Evolutionary conservation across 2,113 vertebrate genomes (phyloP).

Genomic region (Electrona antarctica): DNA sequence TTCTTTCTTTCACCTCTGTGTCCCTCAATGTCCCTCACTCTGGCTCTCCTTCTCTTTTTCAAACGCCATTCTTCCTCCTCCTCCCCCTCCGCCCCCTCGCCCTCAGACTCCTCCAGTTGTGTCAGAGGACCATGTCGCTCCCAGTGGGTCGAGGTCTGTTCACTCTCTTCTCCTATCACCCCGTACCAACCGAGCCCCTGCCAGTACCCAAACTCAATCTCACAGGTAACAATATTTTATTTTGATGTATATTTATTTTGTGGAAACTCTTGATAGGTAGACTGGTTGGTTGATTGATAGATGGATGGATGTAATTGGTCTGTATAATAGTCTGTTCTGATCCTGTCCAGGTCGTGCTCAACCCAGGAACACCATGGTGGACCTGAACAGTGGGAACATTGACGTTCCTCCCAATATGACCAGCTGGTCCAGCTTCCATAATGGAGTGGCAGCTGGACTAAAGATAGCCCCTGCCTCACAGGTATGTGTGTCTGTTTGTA

Average conservation of each 20-base stretch:
- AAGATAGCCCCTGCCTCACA: conserved; percentile 96
- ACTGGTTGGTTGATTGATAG: too few species aligned
- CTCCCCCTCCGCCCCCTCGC: background rate
- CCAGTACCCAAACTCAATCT: conserved; percentile 96
- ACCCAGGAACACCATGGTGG: conserved; percentile 92
- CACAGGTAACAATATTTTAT: conserved; percentile 80
- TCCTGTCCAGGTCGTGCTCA: conserved; percentile 87
- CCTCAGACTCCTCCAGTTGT: conserved; percentile 89
- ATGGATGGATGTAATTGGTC: background rate
- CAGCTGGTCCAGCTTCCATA: conserved; percentile 97
- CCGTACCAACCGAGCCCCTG: conserved; percentile 92
- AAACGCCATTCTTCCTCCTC: background rate
- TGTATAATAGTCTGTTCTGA: background rate
- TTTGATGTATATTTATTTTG: background rate
- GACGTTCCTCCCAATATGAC: conserved; percentile 98
- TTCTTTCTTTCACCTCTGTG: conserved; percentile 1
- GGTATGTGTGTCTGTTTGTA: conserved; percentile 33
- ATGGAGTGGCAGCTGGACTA: conserved; percentile 93
- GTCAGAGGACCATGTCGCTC: conserved; percentile 95
- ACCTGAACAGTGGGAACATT: conserved; percentile 96
- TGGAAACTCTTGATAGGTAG: background rate
- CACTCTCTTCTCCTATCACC: conserved; percentile 95
- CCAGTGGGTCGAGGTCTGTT: conserved; percentile 96
- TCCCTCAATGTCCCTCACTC: background rate
- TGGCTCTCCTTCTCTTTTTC: background rate